phyloP scores from a whole-genome alignment of 2,113 vertebrate species.

The Podiceps cristatus region DNA sequence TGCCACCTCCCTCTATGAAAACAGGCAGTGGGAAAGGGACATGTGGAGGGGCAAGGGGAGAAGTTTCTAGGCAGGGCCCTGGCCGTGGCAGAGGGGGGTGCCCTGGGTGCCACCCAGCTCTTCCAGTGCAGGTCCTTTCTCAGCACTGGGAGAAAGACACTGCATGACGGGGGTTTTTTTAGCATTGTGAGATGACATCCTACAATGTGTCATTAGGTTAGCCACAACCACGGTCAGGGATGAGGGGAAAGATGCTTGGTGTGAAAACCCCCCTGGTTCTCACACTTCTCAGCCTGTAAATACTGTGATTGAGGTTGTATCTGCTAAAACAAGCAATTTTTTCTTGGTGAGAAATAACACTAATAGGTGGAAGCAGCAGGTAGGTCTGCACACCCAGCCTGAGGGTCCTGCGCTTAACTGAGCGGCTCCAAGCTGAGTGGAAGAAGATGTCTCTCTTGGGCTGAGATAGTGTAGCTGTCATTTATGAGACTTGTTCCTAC shows the following conservation, averaged over 20 bases:
- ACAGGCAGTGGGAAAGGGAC: accelerated
- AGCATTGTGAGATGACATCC: not conserved
- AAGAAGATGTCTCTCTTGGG: not conserved
- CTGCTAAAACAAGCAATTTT: not conserved
- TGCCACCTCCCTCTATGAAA: not conserved
- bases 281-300: not conserved
- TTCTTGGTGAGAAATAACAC: not conserved
- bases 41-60: not conserved
- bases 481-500: not conserved
- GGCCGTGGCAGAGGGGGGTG: not conserved
- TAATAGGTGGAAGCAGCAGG: not conserved
- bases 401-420: not conserved
- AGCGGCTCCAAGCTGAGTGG: not conserved
- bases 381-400: not conserved
- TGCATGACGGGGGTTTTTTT: accelerated
- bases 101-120: not conserved
- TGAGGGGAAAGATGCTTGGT: not conserved
- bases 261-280: not conserved
- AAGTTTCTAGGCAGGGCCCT: not conserved
- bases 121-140: not conserved
- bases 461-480: not conserved
- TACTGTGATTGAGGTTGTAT: not conserved
- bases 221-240: not conserved
- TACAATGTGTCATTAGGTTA: not conserved
- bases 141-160: not conserved